Evolutionary conservation across 2,888 invertebrate genomes (phyloP).

Genomic region (Pandemis corylana): DNA sequence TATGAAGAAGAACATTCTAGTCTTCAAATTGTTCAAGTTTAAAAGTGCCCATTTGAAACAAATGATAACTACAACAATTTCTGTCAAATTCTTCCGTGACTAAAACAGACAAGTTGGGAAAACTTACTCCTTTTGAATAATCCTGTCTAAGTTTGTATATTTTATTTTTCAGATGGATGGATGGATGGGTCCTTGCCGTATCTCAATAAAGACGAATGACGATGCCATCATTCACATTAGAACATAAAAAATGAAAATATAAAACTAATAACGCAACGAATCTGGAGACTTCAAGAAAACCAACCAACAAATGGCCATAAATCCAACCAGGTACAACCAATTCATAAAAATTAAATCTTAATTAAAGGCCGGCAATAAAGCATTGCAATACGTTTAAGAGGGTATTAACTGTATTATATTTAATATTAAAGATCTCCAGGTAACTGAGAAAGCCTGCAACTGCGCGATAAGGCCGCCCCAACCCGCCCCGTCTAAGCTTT

Average conservation of each 20-base stretch:
- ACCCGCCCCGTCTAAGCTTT: conserved; percentile 61
- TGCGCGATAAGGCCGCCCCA: conserved; percentile 79
- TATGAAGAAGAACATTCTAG: no score
- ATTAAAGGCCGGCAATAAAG: conserved; percentile 60
- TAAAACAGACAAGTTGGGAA: no score
- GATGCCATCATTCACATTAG: background rate
- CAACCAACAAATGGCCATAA: conserved; percentile 19
- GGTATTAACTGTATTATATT: conserved; percentile 81
- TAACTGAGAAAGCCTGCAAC: conserved; percentile 83
- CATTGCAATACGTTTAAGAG: conserved; percentile 67
- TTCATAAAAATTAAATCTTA: conserved; percentile 43
- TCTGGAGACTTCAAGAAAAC: background rate
- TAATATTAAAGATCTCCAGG: conserved; percentile 85
- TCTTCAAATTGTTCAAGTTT: no score
- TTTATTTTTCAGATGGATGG: conserved; percentile 22
- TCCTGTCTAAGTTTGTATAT: no score
- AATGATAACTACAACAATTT: no score
- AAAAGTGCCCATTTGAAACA: no score
- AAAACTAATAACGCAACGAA: background rate
- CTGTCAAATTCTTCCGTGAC: no score
- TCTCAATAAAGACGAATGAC: background rate
- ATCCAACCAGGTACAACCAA: conserved; percentile 29
- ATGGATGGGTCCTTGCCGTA: background rate
- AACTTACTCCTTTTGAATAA: no score
- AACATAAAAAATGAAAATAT: background rate